A percentile compares a stretch with the other conserved stretches of the same genome.
phyloP scores from a whole-genome alignment of 2,113 vertebrate genomes.

The Cyanoramphus novaezelandiae region DNA sequence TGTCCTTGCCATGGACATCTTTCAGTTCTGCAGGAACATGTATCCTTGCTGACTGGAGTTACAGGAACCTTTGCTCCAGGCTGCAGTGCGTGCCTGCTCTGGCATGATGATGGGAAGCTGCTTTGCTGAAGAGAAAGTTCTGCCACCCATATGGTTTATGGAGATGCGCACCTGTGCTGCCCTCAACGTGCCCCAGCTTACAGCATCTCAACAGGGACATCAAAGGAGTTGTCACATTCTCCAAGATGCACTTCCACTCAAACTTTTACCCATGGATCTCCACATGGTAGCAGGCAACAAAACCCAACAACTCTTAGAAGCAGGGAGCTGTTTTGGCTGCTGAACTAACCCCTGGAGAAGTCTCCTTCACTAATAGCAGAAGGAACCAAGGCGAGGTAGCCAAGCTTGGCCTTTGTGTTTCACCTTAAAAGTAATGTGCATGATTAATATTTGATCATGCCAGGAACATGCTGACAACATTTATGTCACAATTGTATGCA shows the following conservation, averaged over 20 bases:
- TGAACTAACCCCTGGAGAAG: background rate
- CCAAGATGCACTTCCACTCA: background rate
- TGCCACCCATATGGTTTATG: fast-evolving
- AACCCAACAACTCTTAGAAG: background rate
- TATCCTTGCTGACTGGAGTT: background rate
- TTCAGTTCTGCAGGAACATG: background rate
- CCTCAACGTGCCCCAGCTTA: fast-evolving
- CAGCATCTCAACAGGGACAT: background rate
- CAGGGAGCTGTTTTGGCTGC: background rate
- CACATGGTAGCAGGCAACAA: background rate
- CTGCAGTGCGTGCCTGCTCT: fast-evolving
- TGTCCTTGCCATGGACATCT: fast-evolving
- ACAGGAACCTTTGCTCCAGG: background rate
- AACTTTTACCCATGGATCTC: fast-evolving
- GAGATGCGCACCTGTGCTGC: background rate
- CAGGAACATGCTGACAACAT: slow-evolving; percentile 33
- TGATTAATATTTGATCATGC: background rate
- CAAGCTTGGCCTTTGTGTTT: background rate
- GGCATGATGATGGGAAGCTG: background rate
- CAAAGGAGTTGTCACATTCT: background rate
- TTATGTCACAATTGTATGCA: slow-evolving; percentile 23
- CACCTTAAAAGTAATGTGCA: background rate
- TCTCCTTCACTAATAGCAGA: background rate
- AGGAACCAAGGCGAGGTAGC: background rate
- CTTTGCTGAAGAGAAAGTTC: background rate